These are phyloP conservation scores for Corythornis vintsioides DNA, from an alignment of 2,113 vertebrate genomes.

Conservation along the genomic window DNA sequence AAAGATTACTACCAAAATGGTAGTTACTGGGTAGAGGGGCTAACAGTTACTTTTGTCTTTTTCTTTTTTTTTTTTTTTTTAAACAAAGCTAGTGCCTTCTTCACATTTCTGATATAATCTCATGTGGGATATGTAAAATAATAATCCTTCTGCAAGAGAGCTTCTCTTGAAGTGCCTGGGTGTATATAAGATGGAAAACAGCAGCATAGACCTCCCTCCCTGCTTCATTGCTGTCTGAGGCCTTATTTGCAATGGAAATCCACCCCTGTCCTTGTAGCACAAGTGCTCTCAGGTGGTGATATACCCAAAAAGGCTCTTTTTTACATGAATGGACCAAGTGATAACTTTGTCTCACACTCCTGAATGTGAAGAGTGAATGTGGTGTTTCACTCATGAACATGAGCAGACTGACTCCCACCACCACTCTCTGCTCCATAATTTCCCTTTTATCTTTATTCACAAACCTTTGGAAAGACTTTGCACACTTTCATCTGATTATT, in stretches of 20 bases:
- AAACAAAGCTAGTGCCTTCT: not conserved
- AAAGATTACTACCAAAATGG: not conserved
- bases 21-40: not conserved
- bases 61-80: not conserved
- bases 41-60: not conserved
- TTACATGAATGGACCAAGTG: not conserved
- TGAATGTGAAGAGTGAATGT: constrained; percentile 13
- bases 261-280: not conserved
- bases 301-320: not conserved
- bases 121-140: not conserved
- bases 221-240: constrained; percentile 3
- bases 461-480: constrained; percentile 43
- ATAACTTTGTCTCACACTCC: constrained; percentile 28
- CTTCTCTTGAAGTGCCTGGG: constrained; percentile 36
- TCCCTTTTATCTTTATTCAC: constrained; percentile 64
- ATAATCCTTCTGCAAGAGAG: constrained; percentile 12
- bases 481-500: constrained; percentile 60
- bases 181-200: constrained; percentile 1
- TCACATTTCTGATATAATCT: constrained; percentile 16
- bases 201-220: not conserved
- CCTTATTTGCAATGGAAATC: constrained; percentile 57
- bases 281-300: not conserved
- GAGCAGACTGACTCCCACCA: not conserved
- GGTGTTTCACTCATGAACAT: not conserved
- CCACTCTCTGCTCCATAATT: constrained; percentile 17